phyloP scores from a whole-genome alignment of 2,888 invertebrate genomes.

The Drosophila phalerata region DNA sequence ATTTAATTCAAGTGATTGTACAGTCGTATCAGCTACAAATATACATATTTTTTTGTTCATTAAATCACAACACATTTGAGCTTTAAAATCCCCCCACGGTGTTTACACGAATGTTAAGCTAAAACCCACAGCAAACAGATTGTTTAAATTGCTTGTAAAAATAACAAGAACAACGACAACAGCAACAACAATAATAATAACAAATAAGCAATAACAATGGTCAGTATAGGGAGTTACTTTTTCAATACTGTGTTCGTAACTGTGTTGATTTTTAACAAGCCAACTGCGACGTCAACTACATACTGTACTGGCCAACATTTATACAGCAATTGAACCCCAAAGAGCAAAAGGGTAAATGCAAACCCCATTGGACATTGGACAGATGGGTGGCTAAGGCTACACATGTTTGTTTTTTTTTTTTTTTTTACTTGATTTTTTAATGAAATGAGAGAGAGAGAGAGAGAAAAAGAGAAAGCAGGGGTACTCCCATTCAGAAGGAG shows the following conservation, averaged over 20 bases:
- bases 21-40: constrained; percentile 1
- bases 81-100: constrained; percentile 40
- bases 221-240: constrained; percentile 33
- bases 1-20: neutral
- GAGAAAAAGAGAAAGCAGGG: neutral
- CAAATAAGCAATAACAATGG: constrained; percentile 56
- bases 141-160: constrained; percentile 75
- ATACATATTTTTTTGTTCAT: constrained; percentile 2
- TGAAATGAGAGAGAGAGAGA: constrained; percentile 46
- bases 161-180: constrained; percentile 57
- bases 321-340: constrained; percentile 76
- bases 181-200: constrained; percentile 34
- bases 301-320: constrained; percentile 52
- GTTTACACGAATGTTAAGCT: constrained; percentile 67
- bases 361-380: constrained; percentile 32
- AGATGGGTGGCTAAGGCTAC: constrained; percentile 34
- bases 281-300: constrained; percentile 18
- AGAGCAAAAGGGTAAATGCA: constrained; percentile 67
- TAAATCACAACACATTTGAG: constrained; percentile 22
- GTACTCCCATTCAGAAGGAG: constrained; percentile 23
- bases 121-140: constrained; percentile 64
- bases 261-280: constrained; percentile 60
- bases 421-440: constrained; percentile 40
- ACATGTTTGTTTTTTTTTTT: constrained; percentile 9
- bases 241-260: constrained; percentile 50